These are phyloP conservation scores for Eulithis testata DNA, from an alignment of 2,888 invertebrate species.

Conservation along the genomic window DNA sequence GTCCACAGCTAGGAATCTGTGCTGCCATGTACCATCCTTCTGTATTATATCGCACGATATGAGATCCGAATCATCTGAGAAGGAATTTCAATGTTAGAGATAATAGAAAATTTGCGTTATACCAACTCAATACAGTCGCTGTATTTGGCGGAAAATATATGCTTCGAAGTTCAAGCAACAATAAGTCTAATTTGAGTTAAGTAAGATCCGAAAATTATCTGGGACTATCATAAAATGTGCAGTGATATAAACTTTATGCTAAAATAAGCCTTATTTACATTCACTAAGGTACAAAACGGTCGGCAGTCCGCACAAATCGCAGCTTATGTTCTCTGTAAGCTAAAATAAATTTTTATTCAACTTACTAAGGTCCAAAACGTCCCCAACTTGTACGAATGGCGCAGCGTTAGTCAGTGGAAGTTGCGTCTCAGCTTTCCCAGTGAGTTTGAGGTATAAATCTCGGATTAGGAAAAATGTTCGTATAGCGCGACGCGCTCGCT, in stretches of 20 bases:
- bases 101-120: too few species aligned
- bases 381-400: conserved; percentile 95
- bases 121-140: too few species aligned
- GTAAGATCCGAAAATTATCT: too few species aligned
- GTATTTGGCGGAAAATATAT: too few species aligned
- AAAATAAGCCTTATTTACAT: too few species aligned
- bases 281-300: too few species aligned
- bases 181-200: too few species aligned
- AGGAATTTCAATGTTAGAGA: not conserved
- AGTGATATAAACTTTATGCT: too few species aligned
- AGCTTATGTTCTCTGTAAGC: too few species aligned
- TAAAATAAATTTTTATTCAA: conserved; percentile 32
- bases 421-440: conserved; percentile 92
- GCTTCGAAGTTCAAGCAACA: too few species aligned
- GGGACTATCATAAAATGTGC: too few species aligned
- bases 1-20: conserved; percentile 98
- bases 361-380: conserved; percentile 97
- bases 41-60: conserved; percentile 97
- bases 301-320: too few species aligned
- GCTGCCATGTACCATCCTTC: conserved; percentile 94
- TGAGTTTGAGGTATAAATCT: conserved; percentile 90
- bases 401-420: conserved; percentile 95
- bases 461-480: conserved; percentile 96
- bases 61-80: conserved; percentile 97
- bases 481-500: conserved; percentile 94